Evolutionary conservation across 2,888 invertebrate species (phyloP), one percentile per base, ranked within the genome.

Genomic region (Microchrysa polita): DNA sequence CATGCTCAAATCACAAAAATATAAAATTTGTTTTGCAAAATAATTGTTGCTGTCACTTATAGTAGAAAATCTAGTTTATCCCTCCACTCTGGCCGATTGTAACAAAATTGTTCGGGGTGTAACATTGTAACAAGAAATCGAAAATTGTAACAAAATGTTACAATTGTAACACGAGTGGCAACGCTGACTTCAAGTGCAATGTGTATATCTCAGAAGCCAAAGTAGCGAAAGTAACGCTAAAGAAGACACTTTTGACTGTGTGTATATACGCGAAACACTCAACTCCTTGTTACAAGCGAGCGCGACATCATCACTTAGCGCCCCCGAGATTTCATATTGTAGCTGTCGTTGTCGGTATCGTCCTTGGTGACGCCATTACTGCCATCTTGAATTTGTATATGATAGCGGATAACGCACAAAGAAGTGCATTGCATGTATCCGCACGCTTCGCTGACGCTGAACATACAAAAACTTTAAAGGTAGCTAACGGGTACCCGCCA

Each of bases 291-390:
- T 74, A 69, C 69, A 72, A 34, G 59, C 34, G 74, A 44, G 55
- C 74, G 67, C 48, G 65, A 74, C 59, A 60, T 42, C n/a, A n/a
- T n/a, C n/a, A n/a, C n/a, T 59, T 72, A 52, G 42, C 23, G 53
- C 22, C 40, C 69, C 61, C n/a, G 59, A 61, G 69, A 59, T 60
- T 57, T 48, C 59, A 44, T 16, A n/a, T n/a, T n/a, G n/a, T n/a
- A n/a, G n/a, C n/a, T n/a, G 27, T 53, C 57, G 61, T 55, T 55
- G 73, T 52, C 44, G 59, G 44, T 67, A 71, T 59, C 44, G 27
- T 48, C n/a, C 20, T 22, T 48, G 60, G 55, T 65, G 40, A 52
- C 69, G 72, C 76, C 75, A 48, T 65, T 65, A 34, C 65, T 65
- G 65, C 65, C 52, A 57, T 69, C 57, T 69, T 69, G 57, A 57